These are phyloP conservation scores for Alcis repandata DNA, from an alignment of 2,888 invertebrate genomes.

Conservation along the genomic window DNA sequence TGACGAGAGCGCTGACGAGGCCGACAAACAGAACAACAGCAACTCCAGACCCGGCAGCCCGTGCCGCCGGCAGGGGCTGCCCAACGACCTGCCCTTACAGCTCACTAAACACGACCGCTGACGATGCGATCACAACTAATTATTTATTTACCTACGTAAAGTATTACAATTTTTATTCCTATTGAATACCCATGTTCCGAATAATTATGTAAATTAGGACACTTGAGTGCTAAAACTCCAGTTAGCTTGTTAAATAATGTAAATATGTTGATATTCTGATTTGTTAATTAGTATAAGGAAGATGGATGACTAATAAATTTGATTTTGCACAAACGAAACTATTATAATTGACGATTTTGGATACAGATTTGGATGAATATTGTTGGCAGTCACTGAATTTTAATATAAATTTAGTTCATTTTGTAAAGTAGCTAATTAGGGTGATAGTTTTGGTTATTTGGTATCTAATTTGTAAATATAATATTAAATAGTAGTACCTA, in stretches of 20 bases:
- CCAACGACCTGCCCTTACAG: slow-evolving; percentile 88
- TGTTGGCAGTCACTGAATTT: slow-evolving; percentile 32
- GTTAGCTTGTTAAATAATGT: slow-evolving; percentile 78
- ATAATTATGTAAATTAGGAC: slow-evolving; percentile 74
- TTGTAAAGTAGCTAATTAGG: slow-evolving; percentile 35
- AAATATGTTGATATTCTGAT: slow-evolving; percentile 74
- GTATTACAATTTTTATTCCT: slow-evolving; percentile 72
- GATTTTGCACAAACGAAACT: slow-evolving; percentile 69
- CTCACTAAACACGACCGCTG: slow-evolving; percentile 91
- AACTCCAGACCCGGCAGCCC: slow-evolving; percentile 82
- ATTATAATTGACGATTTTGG: slow-evolving; percentile 26
- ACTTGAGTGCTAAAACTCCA: slow-evolving; percentile 72
- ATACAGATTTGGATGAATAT: slow-evolving; percentile 23
- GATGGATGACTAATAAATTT: slow-evolving; percentile 65
- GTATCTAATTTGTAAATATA: slow-evolving; percentile 31
- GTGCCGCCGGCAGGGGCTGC: slow-evolving; percentile 65
- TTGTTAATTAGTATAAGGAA: slow-evolving; percentile 72
- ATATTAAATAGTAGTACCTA: slow-evolving; percentile 46
- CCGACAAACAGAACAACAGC: slow-evolving; percentile 78
- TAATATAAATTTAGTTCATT: slow-evolving; percentile 12
- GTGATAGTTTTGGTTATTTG: slow-evolving; percentile 45
- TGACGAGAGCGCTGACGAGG: slow-evolving; percentile 90
- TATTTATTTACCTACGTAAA: slow-evolving; percentile 68
- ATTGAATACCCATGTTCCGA: slow-evolving; percentile 72
- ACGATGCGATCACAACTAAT: slow-evolving; percentile 57